A percentile compares a stretch with the other conserved stretches of the same genome.
Evolutionary conservation across 2,888 invertebrate genomes (phyloP).

Genomic region (Agrochola lychnidis): DNA sequence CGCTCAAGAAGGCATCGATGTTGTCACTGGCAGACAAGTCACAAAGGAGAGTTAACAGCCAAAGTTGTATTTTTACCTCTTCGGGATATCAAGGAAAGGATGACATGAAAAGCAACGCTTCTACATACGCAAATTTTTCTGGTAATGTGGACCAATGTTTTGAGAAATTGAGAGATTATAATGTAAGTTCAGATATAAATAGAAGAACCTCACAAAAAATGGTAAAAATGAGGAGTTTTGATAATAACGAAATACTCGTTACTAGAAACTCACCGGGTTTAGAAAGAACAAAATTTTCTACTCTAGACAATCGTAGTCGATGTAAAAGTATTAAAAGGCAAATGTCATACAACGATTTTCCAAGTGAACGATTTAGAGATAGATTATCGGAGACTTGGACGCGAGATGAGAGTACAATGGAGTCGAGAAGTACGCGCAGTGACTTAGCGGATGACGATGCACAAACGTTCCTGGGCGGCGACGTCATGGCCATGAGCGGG

Average conservation of each 20-base stretch:
- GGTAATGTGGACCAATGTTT: conserved; percentile 89
- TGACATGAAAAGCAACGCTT: conserved; percentile 81
- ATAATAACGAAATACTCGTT: conserved; percentile 83
- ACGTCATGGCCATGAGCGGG: conserved; percentile 79
- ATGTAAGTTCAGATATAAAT: conserved; percentile 76
- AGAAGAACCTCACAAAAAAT: conserved; percentile 77
- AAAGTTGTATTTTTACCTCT: conserved; percentile 85
- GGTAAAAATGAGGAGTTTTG: conserved; percentile 85
- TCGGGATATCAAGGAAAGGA: conserved; percentile 84
- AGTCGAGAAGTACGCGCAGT: conserved; percentile 81
- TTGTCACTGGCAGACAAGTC: conserved; percentile 86
- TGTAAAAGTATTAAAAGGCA: conserved; percentile 87
- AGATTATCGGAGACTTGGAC: conserved; percentile 82
- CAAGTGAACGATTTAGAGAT: conserved; percentile 85
- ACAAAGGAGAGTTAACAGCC: conserved; percentile 85
- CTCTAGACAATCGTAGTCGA: conserved; percentile 87
- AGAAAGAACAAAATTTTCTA: conserved; percentile 85
- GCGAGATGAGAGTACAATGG: conserved; percentile 79
- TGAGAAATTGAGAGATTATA: conserved; percentile 84
- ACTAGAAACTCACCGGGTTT: conserved; percentile 80
- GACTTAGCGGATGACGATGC: conserved; percentile 82
- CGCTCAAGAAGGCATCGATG: conserved; percentile 87
- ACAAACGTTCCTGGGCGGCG: conserved; percentile 83
- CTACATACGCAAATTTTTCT: conserved; percentile 88
- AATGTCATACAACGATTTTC: conserved; percentile 89